Base-by-base conservation (phyloP, 2,797 vertebrate species). In the Eremophila alpestris region DNA sequence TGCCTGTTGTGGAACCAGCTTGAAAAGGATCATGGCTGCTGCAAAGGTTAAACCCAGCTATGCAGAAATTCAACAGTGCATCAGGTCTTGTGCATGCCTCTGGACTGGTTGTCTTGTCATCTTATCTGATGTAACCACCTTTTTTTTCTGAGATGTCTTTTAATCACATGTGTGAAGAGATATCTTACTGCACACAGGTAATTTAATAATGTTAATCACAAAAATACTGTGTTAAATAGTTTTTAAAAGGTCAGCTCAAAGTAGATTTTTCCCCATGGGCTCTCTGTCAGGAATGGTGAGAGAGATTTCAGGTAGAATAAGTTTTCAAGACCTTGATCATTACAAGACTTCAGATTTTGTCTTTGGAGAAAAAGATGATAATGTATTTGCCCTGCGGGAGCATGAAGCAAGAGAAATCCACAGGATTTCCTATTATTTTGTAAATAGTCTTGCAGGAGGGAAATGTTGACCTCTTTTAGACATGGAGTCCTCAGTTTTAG, bases 161-260 rank as follows among this genome's bases (percentile, higher is more conserved):
- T 87, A 84, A 62, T 71, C 18, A 38, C 40, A 6, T 14, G 5
- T 29, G 38, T 90, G 64, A 71, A 65, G 26, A 70, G 34, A n/a
- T 21, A 17, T 3, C 30, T 40, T 65, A 60, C 11, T 58, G 12
- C 27, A 38, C n/a, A 30, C 8, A 36, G 41, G 7, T 36, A 77
- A 88, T 38, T 76, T 60, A 84, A 85, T 63, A 43, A 64, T 7
- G 9, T 54, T 86, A 80, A 68, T 68, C n/a, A 82, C 20, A 12
- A 73, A 87, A 88, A 56, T 41, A 32, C 22, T 18, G 1, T 34
- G 15, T 38, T 71, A 80, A 79, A 67, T 56, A 0, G 34, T 58
- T 78, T 94, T 78, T 40, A 12, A 78, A 85, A 78, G 32, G 18
- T 80, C 87, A 71, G 23, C 45, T 73, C 62, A 59, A 83, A 71